Percentiles rank a stretch among this genome's conserved stretches.
Conservation (phyloP, 2,113 vertebrate species). For the Gambusia holbrooki region DNA sequence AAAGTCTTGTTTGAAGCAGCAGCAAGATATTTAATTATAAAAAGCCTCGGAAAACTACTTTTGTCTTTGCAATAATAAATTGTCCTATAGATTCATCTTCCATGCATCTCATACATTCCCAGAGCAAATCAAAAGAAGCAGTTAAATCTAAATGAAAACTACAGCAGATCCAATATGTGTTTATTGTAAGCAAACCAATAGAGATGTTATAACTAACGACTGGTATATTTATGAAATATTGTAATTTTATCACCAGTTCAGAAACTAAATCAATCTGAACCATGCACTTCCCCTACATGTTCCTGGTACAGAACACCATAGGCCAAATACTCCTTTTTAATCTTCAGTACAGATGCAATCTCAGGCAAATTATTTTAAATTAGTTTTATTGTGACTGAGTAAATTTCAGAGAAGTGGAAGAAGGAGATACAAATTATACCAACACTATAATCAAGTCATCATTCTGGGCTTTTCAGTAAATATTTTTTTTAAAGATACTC, state of each 20-base stretch:
- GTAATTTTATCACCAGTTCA: slow-evolving; percentile 3
- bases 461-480: background rate
- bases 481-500: background rate
- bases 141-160: slow-evolving; percentile 1
- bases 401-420: background rate
- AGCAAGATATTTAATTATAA: background rate
- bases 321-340: background rate
- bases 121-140: background rate
- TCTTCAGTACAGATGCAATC: slow-evolving; percentile 24
- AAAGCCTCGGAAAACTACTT: background rate
- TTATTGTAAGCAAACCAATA: background rate
- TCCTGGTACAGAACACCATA: background rate
- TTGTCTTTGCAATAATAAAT: background rate
- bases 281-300: background rate
- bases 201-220: background rate
- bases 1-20: background rate
- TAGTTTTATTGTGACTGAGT: slow-evolving; percentile 20
- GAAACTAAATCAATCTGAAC: background rate
- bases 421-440: slow-evolving; percentile 4
- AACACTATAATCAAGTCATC: slow-evolving; percentile 76
- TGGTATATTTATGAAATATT: background rate
- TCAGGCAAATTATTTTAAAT: slow-evolving; percentile 10
- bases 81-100: background rate
- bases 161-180: background rate
- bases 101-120: background rate